Base-by-base conservation (phyloP, 2,888 invertebrate genomes). In the Eristalis tenax region DNA sequence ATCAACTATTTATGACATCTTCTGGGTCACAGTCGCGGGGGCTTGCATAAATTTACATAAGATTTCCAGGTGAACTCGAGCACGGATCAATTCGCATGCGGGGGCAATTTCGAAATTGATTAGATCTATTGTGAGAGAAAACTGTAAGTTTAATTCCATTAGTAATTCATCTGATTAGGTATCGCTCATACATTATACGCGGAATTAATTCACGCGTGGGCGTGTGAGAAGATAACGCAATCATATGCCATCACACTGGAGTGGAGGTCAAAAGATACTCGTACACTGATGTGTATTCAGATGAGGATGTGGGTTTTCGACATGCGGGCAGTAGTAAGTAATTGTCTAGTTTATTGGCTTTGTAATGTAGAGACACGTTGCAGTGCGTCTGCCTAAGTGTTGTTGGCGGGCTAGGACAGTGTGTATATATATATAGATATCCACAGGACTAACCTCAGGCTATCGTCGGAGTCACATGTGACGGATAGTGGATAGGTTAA, bases 121-220 rank as follows among this genome's bases (percentile, higher is more conserved):
- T 75, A 57, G 57, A 66, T 38, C 59, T 66, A 59, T 66, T 75
- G 65, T 66, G 40, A 38, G 84, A 80, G 84, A 80, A 84, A 70
- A 70, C 73, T 77, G 77, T 57, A 74, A 78, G 74, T 85, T 78
- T 78, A 74, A 85, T 74, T 61, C 40, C 43, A 73, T 80, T 80
- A 66, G 71, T 50, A 61, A 69, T 77, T 74, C 74, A 73, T 73
- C 77, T 64, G 69, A 77, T 81, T 77, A 64, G 80, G 38, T 64
- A 68, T 74, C 71, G 66, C 13, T 11, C 35, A 18, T 26, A 28
- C 18, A 75, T 59, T 59, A 40, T 35, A 57, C 11, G 38, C 23
- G 38, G 38, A 64, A 65, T 74, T 74, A 65, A 74, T 74, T 74
- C 26, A n/a, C 64, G 35, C n/a, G 64, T 35, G 64, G 18, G 35